phyloP scores from a whole-genome alignment of 1,140 invertebrate genomes.

The Parapsyche elsis region DNA sequence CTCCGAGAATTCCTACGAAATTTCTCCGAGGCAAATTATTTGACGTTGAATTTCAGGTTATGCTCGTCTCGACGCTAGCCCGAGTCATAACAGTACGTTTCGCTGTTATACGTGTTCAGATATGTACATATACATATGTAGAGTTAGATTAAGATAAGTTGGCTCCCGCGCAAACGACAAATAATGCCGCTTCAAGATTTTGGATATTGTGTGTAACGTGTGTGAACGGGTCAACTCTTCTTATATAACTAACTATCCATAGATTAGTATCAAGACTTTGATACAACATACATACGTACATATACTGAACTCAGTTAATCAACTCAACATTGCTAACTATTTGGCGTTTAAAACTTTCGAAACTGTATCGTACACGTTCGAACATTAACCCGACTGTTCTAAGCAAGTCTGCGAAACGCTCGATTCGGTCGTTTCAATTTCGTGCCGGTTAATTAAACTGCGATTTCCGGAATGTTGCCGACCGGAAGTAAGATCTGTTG shows the following conservation, averaged over 20 bases:
- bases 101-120: background rate
- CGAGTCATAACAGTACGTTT: conserved; percentile 23
- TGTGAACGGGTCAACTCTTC: too few relatives aligned
- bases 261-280: too few relatives aligned
- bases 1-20: conserved; percentile 11
- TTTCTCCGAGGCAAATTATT: conserved; percentile 30
- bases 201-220: too few relatives aligned
- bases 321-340: too few relatives aligned
- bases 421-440: conserved; percentile 16
- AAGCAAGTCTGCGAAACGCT: background rate
- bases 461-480: conserved; percentile 38
- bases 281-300: too few relatives aligned
- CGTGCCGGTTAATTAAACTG: conserved; percentile 43
- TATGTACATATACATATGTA: background rate
- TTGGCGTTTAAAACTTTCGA: too few relatives aligned
- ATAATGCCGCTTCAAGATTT: too few relatives aligned
- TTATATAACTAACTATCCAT: too few relatives aligned
- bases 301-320: too few relatives aligned
- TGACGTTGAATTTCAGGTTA: conserved; percentile 27
- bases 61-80: conserved; percentile 2
- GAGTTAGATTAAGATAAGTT: background rate
- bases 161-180: background rate
- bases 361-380: too few relatives aligned
- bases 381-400: too few relatives aligned
- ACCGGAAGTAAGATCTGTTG: background rate